Conservation (phyloP, 2,888 invertebrate genomes). For the Agonopterix alstromeriana region DNA sequence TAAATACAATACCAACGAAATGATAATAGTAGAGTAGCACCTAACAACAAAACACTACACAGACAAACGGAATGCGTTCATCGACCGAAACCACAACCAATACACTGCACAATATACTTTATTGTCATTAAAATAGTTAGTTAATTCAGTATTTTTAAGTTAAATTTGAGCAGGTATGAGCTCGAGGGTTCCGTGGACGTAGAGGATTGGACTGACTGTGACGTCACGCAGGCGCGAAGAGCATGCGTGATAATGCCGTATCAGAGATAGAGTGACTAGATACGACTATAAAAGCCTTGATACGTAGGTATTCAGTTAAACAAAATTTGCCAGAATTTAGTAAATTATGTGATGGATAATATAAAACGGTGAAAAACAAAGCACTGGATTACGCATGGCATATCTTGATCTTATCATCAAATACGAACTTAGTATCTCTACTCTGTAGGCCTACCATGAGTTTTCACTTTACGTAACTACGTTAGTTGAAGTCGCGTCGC, state of each 20-base stretch:
- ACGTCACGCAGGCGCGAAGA: slow-evolving; percentile 61
- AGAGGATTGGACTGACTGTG: slow-evolving; percentile 44
- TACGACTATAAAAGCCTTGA: neutral
- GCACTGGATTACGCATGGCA: too few species aligned
- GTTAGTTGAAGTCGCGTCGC: too few species aligned
- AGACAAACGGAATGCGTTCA: slow-evolving; percentile 2
- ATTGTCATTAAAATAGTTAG: neutral
- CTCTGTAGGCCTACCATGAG: too few species aligned
- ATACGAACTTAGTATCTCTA: too few species aligned
- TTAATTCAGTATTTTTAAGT: slow-evolving; percentile 1
- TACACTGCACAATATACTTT: neutral
- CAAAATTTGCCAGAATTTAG: too few species aligned
- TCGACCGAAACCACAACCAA: neutral
- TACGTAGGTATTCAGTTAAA: too few species aligned
- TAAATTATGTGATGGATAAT: too few species aligned
- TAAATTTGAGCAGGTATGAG: slow-evolving; percentile 9
- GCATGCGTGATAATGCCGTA: slow-evolving; percentile 48
- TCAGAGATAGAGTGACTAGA: slow-evolving; percentile 5
- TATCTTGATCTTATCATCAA: too few species aligned
- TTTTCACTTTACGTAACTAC: too few species aligned
- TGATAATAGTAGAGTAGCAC: too few species aligned
- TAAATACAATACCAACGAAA: too few species aligned
- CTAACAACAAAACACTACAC: slow-evolving; percentile 1
- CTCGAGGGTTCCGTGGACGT: slow-evolving; percentile 38
- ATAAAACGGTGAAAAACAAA: too few species aligned